A percentile compares a stretch with the other conserved stretches of the same genome.
These are phyloP conservation scores for Sciaenops ocellatus DNA, from an alignment of 2,797 vertebrate genomes.

Conservation along the genomic window DNA sequence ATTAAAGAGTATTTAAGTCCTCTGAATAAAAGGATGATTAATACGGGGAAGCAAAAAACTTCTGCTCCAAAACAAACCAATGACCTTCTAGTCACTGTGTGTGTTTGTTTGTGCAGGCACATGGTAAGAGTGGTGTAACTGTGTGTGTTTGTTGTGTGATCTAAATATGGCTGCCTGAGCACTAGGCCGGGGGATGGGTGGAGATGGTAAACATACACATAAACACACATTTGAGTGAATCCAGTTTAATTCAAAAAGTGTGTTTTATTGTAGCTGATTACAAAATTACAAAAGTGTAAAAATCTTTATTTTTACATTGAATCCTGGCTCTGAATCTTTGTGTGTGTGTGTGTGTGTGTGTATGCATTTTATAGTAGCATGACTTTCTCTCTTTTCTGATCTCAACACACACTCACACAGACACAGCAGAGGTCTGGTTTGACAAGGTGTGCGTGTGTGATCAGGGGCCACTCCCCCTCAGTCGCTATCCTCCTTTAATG, in stretches of 20 bases:
- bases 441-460: slow-evolving; percentile 75
- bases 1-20: not conserved
- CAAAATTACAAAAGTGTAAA: not conserved
- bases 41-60: not conserved
- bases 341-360: not conserved
- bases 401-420: slow-evolving; percentile 46
- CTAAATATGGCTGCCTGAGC: slow-evolving; percentile 50
- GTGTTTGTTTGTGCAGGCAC: slow-evolving; percentile 13
- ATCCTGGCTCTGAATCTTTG: not conserved
- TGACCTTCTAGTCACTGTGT: not conserved
- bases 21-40: not conserved
- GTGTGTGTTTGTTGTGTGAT: slow-evolving; percentile 30
- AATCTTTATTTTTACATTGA: not conserved
- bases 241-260: not conserved
- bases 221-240: not conserved
- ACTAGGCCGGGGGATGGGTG: slow-evolving; percentile 1
- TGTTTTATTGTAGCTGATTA: slow-evolving; percentile 2
- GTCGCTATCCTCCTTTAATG: slow-evolving; percentile 75
- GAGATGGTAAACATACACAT: slow-evolving; percentile 29
- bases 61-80: too few relatives aligned
- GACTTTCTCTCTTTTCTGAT: slow-evolving; percentile 33
- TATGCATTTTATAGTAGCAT: not conserved
- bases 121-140: too few relatives aligned
- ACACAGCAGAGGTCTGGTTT: slow-evolving; percentile 77
- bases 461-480: slow-evolving; percentile 63